A percentile compares a stretch with the other conserved stretches of the same genome.
Conservation (phyloP, 2,797 vertebrate genomes). For the Natrix natrix region DNA sequence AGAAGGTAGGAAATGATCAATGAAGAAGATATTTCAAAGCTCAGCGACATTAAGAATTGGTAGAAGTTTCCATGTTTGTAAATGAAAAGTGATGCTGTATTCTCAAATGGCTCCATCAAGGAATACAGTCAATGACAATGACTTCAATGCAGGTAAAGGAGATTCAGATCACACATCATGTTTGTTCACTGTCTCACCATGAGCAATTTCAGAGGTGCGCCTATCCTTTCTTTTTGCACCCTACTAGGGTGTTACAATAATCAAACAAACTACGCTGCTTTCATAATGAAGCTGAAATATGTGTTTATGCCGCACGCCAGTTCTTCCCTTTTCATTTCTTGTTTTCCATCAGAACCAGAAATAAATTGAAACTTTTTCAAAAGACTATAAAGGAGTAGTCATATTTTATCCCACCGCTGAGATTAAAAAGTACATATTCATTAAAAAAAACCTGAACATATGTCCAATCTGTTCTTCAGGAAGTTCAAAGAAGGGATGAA, state of each 20-base stretch:
- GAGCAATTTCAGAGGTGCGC: neutral
- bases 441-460: constrained; percentile 5
- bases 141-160: neutral
- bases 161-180: neutral
- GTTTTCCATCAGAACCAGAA: neutral
- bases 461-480: constrained; percentile 33
- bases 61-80: neutral
- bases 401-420: constrained; percentile 13
- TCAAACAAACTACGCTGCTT: neutral
- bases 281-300: neutral
- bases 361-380: neutral
- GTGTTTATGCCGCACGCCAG: neutral
- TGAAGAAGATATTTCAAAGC: neutral
- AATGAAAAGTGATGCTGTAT: neutral
- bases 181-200: constrained; percentile 32
- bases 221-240: constrained; percentile 19
- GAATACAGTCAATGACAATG: neutral
- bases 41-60: neutral
- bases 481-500: neutral
- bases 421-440: constrained; percentile 6
- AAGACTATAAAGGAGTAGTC: neutral
- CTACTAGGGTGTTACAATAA: constrained; percentile 43
- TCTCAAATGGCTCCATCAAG: neutral
- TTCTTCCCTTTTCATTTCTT: neutral
- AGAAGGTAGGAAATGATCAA: neutral